A percentile compares a stretch with the other conserved stretches of the same genome.
Evolutionary conservation across 2,888 invertebrate genomes (phyloP).

Genomic region (Diplazon laetatorius): DNA sequence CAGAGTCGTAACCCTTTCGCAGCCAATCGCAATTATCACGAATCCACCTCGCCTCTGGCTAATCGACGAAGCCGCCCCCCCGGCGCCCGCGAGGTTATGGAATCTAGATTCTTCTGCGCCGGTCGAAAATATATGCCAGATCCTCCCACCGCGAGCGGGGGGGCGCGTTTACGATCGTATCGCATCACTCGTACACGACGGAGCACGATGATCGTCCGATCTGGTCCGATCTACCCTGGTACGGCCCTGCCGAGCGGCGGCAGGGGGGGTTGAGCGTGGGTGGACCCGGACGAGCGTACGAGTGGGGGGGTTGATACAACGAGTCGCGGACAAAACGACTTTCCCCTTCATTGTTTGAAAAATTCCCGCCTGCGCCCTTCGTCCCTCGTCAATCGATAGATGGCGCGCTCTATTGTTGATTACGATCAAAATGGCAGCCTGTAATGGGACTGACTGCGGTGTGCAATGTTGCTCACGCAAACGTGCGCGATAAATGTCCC

Average conservation of each 20-base stretch:
- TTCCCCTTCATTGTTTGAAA: constrained; percentile 71
- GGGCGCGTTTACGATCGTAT: too few species aligned
- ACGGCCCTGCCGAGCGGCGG: constrained; percentile 58
- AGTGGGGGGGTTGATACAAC: constrained; percentile 34
- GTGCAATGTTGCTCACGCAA: constrained; percentile 72
- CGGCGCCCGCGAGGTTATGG: constrained; percentile 18
- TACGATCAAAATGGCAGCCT: constrained; percentile 77
- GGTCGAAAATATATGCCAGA: constrained; percentile 22
- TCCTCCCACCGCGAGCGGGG: constrained; percentile 11
- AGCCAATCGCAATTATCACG: constrained; percentile 38
- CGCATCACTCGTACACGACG: too few species aligned
- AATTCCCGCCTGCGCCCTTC: constrained; percentile 67
- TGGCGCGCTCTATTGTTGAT: constrained; percentile 87
- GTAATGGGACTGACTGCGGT: constrained; percentile 73
- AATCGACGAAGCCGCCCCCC: constrained; percentile 30
- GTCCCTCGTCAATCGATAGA: constrained; percentile 83
- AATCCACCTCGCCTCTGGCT: constrained; percentile 28
- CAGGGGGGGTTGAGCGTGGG: constrained; percentile 39
- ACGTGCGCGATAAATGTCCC: constrained; percentile 70
- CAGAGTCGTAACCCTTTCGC: constrained; percentile 9
- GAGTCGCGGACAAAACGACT: too few species aligned
- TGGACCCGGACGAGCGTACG: constrained; percentile 25
- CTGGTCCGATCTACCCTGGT: background rate
- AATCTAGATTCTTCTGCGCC: constrained; percentile 38
- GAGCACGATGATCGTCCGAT: constrained; percentile 5